Conservation (phyloP, 2,797 vertebrate species). For the Gallinago nigripennis region DNA sequence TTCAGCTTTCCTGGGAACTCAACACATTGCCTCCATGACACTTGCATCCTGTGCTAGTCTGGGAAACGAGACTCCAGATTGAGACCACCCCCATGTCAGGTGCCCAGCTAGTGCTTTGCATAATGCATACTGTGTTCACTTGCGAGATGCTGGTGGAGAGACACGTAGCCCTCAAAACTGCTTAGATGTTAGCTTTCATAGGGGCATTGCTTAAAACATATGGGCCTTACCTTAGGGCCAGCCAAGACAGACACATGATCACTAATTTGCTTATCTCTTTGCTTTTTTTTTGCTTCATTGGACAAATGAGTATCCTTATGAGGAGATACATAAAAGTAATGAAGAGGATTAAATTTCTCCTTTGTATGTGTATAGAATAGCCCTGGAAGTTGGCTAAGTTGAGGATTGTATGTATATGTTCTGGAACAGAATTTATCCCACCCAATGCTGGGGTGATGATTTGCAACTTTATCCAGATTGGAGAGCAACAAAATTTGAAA, state of each 20-base stretch:
- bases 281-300: background rate
- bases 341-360: background rate
- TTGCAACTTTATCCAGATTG: constrained; percentile 20
- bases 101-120: constrained; percentile 48
- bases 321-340: background rate
- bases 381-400: background rate
- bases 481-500: constrained; percentile 36
- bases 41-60: constrained; percentile 51
- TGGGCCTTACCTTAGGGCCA: background rate
- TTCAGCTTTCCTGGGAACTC: constrained; percentile 41
- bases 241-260: background rate
- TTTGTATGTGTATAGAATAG: background rate
- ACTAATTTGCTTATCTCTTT: background rate
- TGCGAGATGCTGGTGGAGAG: background rate
- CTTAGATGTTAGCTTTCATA: background rate
- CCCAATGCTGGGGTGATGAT: background rate
- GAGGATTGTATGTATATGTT: background rate
- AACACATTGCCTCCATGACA: constrained; percentile 41
- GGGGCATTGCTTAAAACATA: background rate
- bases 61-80: constrained; percentile 63
- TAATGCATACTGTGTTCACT: background rate
- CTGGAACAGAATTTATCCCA: background rate
- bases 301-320: background rate
- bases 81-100: constrained; percentile 66
- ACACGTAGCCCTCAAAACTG: constrained; percentile 13